Base-by-base conservation (phyloP, 2,113 vertebrate species). In the Nibea coibor region DNA sequence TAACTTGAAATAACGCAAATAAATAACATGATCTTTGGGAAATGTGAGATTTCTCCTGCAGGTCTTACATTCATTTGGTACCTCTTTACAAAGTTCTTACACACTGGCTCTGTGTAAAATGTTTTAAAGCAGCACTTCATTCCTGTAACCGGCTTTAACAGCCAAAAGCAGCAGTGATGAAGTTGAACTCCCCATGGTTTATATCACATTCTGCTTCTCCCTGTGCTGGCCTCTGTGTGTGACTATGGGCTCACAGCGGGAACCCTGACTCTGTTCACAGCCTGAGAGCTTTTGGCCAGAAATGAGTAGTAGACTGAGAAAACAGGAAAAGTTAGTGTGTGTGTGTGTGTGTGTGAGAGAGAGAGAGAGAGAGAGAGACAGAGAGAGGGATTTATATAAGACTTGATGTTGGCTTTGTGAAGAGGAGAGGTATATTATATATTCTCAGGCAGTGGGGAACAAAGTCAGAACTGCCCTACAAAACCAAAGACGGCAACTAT, bases 141-240 rank as follows among this genome's bases (percentile, higher is more conserved):
- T 78, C 68, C 80, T 66, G 71, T 74, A 78, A 75, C 42, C 66
- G 68, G 69, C 50, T 31, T 9, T 24, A 79, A 48, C 64, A 67
- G 71, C 39, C 69, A 70, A 59, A 80, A 72, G 75, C 70, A 45
- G n/a, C 17, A 1, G 50, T 19, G 79, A 22, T 42, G 51, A 28
- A 62, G 73, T 66, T 54, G 20, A 71, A 70, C 66, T 82, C 81
- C 86, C 82, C 22, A 16, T 42, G 75, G 85, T 87, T 82, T 81
- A 92, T 84, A 84, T 79, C 53, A 71, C 70, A 80, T 75, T 66
- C 20, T 70, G 35, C 66, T 70, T 81, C 59, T 87, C 43, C 48
- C 65, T 14, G 7, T 56, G 65, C 58, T 14, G 75, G 39, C 82
- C 64, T 75, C 65, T 69, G 74, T 68, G 61, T 48, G 66, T 39